Conservation (phyloP, 2,888 invertebrate genomes). For the Stenotaenia linearis region DNA sequence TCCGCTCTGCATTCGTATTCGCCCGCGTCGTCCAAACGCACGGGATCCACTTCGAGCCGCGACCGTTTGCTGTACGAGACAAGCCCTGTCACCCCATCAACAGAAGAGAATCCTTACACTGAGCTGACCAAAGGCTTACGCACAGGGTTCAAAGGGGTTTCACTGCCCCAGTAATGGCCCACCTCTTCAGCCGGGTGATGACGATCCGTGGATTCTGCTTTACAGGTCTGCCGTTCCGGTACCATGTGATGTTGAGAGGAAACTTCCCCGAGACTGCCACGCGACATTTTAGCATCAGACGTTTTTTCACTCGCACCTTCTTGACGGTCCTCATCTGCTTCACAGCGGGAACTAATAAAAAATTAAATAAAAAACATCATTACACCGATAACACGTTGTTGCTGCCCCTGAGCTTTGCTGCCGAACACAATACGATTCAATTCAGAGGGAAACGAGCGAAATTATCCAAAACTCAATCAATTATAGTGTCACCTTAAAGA, state of each 20-base stretch:
- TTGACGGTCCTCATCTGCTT: neutral
- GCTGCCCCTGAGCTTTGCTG: neutral
- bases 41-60: constrained; percentile 11
- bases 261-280: neutral
- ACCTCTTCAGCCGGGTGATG: constrained; percentile 15
- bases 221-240: neutral
- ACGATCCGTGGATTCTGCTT: constrained; percentile 10
- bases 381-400: neutral
- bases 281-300: neutral
- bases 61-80: constrained; percentile 13
- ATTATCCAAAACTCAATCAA: too few relatives aligned
- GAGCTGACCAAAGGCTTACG: constrained; percentile 19
- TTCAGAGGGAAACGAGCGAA: too few relatives aligned
- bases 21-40: neutral
- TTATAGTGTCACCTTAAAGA: too few relatives aligned
- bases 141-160: constrained; percentile 19
- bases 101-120: neutral
- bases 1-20: neutral
- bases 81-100: constrained; percentile 19
- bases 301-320: neutral
- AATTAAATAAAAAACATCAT: neutral
- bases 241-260: constrained; percentile 5
- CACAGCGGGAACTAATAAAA: neutral
- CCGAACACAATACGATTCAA: too few relatives aligned
- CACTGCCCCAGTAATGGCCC: constrained; percentile 19